A percentile compares a stretch with the other conserved stretches of the same genome.
Evolutionary conservation across 1,140 invertebrate genomes (phyloP).

Genomic region (Drosophila bocqueti): DNA sequence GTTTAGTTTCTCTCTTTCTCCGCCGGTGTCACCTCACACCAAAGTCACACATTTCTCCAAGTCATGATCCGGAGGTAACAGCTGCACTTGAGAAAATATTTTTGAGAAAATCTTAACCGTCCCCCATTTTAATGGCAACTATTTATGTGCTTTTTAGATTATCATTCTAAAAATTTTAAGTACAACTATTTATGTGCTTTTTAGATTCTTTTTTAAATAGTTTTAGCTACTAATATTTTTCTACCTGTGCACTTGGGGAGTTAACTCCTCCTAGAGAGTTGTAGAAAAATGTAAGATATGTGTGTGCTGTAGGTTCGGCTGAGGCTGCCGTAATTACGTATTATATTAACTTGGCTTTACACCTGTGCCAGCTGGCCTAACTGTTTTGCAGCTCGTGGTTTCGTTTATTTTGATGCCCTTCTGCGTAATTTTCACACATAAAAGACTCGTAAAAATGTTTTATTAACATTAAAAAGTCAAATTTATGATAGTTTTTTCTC

Average conservation of each 20-base stretch:
- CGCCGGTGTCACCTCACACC: slow-evolving; percentile 62
- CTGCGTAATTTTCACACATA: slow-evolving; percentile 79
- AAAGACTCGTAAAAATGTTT: slow-evolving; percentile 73
- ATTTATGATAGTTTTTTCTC: slow-evolving; percentile 66
- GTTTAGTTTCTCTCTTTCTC: slow-evolving; percentile 40
- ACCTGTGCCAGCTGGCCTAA: slow-evolving; percentile 60
- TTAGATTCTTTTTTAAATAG: not conserved
- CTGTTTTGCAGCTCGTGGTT: slow-evolving; percentile 55
- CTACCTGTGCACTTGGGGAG: not conserved
- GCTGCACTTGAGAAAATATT: slow-evolving; percentile 14
- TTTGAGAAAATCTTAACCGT: no score
- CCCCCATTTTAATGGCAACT: no score
- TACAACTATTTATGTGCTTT: not conserved
- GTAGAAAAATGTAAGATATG: slow-evolving; percentile 1
- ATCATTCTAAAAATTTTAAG: no score
- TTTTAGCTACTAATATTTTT: not conserved
- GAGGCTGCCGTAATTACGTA: slow-evolving; percentile 62
- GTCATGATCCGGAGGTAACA: slow-evolving; percentile 62
- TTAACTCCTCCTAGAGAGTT: slow-evolving; percentile 9
- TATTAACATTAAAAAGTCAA: slow-evolving; percentile 81
- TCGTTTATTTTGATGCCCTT: slow-evolving; percentile 52
- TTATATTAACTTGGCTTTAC: slow-evolving; percentile 62
- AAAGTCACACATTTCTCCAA: slow-evolving; percentile 55
- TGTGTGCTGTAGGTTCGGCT: slow-evolving; percentile 15
- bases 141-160: not conserved